phyloP scores from a whole-genome alignment of 1,140 invertebrate species.

The Tetraneura akinire region DNA sequence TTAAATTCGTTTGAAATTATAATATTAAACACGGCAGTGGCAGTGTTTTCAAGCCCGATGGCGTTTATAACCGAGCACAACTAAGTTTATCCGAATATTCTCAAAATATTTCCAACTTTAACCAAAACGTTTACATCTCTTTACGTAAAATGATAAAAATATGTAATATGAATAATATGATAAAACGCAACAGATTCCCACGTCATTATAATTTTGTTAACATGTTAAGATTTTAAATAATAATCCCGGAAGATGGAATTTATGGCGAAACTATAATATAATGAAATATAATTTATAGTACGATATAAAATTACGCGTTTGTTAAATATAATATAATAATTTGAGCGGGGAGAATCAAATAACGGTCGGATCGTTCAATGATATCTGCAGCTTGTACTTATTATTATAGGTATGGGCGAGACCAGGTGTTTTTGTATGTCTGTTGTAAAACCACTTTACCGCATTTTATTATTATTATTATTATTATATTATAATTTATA shows the following conservation, averaged over 20 bases:
- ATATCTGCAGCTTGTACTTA: conserved; percentile 21
- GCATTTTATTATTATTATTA: too few species aligned
- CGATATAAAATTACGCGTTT: not conserved
- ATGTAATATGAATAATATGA: too few species aligned
- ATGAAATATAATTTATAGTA: not conserved
- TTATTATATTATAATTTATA: too few species aligned
- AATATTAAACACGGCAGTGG: not conserved
- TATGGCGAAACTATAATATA: too few species aligned
- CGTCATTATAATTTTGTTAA: too few species aligned
- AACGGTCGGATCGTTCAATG: conserved; percentile 20
- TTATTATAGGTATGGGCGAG: not conserved
- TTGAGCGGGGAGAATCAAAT: not conserved
- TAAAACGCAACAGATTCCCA: too few species aligned
- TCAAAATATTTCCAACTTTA: conserved; percentile 7
- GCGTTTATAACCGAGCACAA: not conserved
- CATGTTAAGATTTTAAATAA: too few species aligned
- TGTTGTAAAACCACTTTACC: conserved; percentile 26
- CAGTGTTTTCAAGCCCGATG: not conserved
- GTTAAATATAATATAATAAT: not conserved
- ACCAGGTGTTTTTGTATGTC: conserved; percentile 16
- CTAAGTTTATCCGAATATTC: not conserved
- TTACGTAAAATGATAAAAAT: too few species aligned
- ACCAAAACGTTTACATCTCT: conserved; percentile 2
- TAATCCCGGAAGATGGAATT: too few species aligned
- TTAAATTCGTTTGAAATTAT: not conserved